Evolutionary conservation across 2,888 invertebrate genomes (phyloP), one percentile per base, ranked within the genome.

Genomic region (Eurytoma adleriae): DNA sequence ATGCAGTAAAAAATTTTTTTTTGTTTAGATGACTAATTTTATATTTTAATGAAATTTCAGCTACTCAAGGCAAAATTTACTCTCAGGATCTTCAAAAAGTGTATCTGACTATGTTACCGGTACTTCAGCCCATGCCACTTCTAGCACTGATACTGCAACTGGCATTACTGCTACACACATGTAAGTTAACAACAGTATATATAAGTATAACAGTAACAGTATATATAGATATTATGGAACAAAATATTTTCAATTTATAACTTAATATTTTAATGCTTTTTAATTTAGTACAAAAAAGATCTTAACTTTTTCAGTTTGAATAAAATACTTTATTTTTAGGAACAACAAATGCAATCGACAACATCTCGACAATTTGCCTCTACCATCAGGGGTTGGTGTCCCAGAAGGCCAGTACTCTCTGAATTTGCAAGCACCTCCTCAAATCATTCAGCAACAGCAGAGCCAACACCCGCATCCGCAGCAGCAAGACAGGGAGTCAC

Each of bases 11-110:
- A 13, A 67, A 68, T 52, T 18, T 12, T 10, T 50, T 50, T 75
- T 59, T 57, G 24, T 20, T 20, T 24, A 24, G 1, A 24, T 57
- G 1, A 71, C 2, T 16, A 40, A 70, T 10, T 70, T 27, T 68
- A 12, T 7, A 30, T 40, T 59, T 68, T 66, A 50, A 30, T 2
- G 27, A 40, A 40, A 10, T 79, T 93, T 77, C 92, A 97, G 96
- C 90, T 97, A 97, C 91, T 97, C 97, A 56, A 94, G 97, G 73
- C 97, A 97, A 92, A 97, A 97, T 91, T 93, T 97, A 79, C 93
- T 97, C 66, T 96, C 96, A 59, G 94, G 94, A 0, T 66, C 82
- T 10, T 69, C 82, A 20, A 82, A 82, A 67, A 56, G 73, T 4
- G 50, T 20, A n/a, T 66, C 76, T 2, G 82, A 82, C 20, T 69